These are phyloP conservation scores for Epistrophella euchroma DNA, from an alignment of 2,888 invertebrate species.

Conservation along the genomic window DNA sequence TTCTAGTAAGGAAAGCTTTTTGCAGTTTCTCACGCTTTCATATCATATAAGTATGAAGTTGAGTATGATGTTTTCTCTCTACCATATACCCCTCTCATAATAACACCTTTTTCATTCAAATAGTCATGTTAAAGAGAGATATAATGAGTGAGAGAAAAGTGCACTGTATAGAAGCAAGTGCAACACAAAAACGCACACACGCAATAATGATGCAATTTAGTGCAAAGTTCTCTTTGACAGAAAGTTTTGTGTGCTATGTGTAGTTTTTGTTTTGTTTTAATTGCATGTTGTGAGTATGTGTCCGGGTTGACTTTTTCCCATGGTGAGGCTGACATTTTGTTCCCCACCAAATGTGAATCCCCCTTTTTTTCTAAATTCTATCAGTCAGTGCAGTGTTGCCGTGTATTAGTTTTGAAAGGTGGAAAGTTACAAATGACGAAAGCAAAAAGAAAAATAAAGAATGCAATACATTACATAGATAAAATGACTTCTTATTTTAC, in stretches of 20 bases:
- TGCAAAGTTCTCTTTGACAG: constrained; percentile 40
- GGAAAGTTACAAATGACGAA: neutral
- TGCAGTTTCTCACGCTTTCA: constrained; percentile 69
- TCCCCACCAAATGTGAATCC: neutral
- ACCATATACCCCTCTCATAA: neutral
- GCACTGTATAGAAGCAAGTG: constrained; percentile 17
- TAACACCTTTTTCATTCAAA: neutral
- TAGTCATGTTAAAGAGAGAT: constrained; percentile 31
- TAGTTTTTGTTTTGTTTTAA: constrained; percentile 26
- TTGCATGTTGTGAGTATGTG: constrained; percentile 25
- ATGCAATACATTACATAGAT: no score
- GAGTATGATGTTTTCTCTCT: constrained; percentile 6
- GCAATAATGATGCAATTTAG: constrained; percentile 43
- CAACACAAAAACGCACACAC: constrained; percentile 50
- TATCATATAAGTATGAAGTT: neutral
- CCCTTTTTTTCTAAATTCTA: neutral
- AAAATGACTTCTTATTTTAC: no score
- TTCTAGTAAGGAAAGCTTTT: constrained; percentile 46
- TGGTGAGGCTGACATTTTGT: neutral
- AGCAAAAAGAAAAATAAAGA: no score
- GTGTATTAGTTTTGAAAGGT: neutral
- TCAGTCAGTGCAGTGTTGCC: neutral
- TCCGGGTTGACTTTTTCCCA: constrained; percentile 38
- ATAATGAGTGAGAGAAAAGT: constrained; percentile 32
- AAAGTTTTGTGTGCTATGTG: constrained; percentile 1